phyloP scores from a whole-genome alignment of 2,113 vertebrate genomes.

The Cavia aperea region DNA sequence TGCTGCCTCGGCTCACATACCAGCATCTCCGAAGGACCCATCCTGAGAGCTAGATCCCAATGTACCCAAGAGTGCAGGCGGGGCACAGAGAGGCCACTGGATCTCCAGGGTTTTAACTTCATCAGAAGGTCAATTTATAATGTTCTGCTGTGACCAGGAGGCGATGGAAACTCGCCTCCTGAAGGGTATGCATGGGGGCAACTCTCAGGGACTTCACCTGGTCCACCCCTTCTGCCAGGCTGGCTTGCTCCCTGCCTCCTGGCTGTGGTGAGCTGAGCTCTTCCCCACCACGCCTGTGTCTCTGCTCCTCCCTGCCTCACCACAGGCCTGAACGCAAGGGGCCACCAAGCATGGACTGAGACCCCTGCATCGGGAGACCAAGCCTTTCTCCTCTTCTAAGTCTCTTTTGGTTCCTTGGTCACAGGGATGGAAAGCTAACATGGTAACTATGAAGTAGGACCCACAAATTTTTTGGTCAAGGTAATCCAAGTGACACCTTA shows the following conservation, averaged over 20 bases:
- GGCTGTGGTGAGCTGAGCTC: neutral
- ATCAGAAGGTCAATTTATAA: neutral
- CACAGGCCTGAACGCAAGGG: neutral
- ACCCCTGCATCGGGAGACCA: neutral
- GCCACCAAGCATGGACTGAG: neutral
- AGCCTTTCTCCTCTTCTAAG: neutral
- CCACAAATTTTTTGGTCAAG: neutral
- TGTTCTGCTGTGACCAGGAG: accelerated
- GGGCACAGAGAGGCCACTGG: neutral
- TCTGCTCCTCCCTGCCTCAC: neutral
- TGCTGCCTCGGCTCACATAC: neutral
- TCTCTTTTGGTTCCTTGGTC: neutral
- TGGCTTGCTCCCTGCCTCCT: neutral
- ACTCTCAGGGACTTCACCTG: neutral
- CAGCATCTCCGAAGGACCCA: neutral
- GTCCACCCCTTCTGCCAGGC: neutral
- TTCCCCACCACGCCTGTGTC: too few relatives aligned
- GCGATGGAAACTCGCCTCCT: neutral
- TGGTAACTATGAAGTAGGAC: neutral
- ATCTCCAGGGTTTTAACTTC: neutral
- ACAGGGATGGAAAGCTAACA: neutral
- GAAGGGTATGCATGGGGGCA: neutral
- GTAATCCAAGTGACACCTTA: neutral
- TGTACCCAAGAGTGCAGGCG: neutral
- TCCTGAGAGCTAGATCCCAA: neutral